Percentiles rank a stretch among this genome's conserved stretches.
phyloP scores from a whole-genome alignment of 2,113 vertebrate genomes.

The Rhynchomys soricoides region DNA sequence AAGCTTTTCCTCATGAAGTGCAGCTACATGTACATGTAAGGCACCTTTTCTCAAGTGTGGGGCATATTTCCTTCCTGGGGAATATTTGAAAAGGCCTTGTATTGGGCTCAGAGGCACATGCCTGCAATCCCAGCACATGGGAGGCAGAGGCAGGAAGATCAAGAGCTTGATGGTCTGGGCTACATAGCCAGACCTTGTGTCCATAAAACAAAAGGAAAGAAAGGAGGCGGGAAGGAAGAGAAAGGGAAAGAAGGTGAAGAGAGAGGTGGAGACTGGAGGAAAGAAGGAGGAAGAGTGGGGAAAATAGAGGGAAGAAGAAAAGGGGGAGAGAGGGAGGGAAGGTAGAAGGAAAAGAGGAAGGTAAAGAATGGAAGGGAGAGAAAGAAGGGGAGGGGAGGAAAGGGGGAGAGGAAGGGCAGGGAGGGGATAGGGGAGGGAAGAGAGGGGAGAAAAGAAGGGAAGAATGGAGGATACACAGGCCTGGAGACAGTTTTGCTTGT shows the following conservation, averaged over 20 bases:
- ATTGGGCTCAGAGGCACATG: background rate
- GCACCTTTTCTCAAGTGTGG: background rate
- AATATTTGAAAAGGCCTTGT: background rate
- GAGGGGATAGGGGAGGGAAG: background rate
- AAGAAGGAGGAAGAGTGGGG: background rate
- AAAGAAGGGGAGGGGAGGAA: background rate
- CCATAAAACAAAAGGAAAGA: too few species aligned
- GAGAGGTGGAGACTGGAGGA: background rate
- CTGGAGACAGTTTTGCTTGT: background rate
- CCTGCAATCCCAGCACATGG: too few species aligned
- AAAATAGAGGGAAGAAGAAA: background rate
- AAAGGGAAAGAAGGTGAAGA: background rate
- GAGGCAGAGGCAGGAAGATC: background rate
- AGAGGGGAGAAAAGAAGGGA: too few species aligned
- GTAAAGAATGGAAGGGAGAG: background rate
- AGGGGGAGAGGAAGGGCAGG: background rate
- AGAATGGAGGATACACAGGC: background rate
- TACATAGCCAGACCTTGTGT: background rate
- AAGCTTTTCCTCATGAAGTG: background rate
- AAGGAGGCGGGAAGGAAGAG: background rate
- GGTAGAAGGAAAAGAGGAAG: background rate
- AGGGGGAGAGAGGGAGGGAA: too few species aligned
- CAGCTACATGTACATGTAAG: accelerated
- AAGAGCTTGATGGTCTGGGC: background rate
- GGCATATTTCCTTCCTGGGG: background rate